Conservation (phyloP, 2,888 invertebrate genomes). For the Autographa pulchrina region DNA sequence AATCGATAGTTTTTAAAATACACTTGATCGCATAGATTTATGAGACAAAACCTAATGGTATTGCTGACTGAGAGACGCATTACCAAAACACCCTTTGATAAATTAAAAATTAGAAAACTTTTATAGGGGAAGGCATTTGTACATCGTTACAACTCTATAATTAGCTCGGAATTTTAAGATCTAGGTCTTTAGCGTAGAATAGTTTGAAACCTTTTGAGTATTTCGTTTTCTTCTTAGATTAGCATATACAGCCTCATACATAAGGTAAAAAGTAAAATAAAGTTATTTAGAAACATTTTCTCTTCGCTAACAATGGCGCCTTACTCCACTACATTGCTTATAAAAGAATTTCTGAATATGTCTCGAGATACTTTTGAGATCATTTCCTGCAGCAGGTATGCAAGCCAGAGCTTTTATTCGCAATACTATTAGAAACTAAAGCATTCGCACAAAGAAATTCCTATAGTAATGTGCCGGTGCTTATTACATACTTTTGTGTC, state of each 20-base stretch:
- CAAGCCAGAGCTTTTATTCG: conserved; percentile 45
- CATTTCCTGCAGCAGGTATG: conserved; percentile 54
- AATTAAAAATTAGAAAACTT: no score
- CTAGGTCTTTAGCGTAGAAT: not conserved
- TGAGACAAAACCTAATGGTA: no score
- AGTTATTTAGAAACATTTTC: conserved; percentile 21
- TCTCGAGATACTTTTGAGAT: conserved; percentile 48
- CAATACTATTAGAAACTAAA: conserved; percentile 32
- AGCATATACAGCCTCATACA: not conserved
- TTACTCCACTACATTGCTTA: conserved; percentile 23
- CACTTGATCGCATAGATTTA: no score
- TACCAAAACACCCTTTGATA: no score
- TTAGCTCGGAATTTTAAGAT: no score
- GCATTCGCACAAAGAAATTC: conserved; percentile 24
- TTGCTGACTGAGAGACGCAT: no score
- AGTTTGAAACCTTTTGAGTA: not conserved
- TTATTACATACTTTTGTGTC: not conserved
- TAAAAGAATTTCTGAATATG: conserved; percentile 50
- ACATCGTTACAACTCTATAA: no score
- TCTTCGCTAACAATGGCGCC: conserved; percentile 31
- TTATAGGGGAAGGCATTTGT: no score
- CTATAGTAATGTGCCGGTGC: conserved; percentile 11
- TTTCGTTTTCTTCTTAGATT: not conserved
- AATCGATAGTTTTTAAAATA: not conserved
- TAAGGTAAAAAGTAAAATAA: conserved; percentile 22